A percentile compares a stretch with the other conserved stretches of the same genome.
phyloP scores from a whole-genome alignment of 2,797 vertebrate genomes.

The Pempheris klunzingeri region DNA sequence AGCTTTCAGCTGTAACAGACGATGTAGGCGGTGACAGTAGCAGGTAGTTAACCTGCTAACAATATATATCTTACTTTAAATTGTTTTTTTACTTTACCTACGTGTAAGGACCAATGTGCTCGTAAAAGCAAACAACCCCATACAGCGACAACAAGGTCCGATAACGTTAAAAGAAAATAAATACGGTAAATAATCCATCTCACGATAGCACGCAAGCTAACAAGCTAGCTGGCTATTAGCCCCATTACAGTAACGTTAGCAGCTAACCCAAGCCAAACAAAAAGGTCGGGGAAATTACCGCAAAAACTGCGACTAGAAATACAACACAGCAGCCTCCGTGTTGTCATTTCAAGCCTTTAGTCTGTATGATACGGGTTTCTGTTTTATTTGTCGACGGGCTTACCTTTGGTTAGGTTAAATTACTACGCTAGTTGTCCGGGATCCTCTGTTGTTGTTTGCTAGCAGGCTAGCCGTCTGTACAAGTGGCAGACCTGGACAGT shows the following conservation, averaged over 20 bases:
- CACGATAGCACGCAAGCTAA: constrained; percentile 48
- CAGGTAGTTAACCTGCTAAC: constrained; percentile 67
- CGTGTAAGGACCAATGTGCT: rapidly evolving
- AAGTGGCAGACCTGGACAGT: constrained; percentile 2
- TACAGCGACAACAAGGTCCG: background rate
- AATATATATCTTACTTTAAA: constrained; percentile 18
- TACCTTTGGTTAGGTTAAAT: constrained; percentile 67
- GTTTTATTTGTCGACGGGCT: constrained; percentile 24
- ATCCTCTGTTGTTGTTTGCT: constrained; percentile 81
- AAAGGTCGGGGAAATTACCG: constrained; percentile 51
- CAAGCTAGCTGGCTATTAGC: constrained; percentile 55
- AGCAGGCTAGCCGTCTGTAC: constrained; percentile 56
- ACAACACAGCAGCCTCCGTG: rapidly evolving
- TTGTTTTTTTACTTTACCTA: background rate
- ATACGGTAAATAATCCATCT: constrained; percentile 37
- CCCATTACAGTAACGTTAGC: constrained; percentile 44
- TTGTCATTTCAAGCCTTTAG: background rate
- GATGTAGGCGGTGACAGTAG: constrained; percentile 46
- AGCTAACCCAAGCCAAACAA: constrained; percentile 65
- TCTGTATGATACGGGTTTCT: rapidly evolving
- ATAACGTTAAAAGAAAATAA: background rate
- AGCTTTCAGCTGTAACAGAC: background rate
- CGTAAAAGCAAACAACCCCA: background rate
- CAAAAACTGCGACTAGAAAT: background rate
- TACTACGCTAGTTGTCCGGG: constrained; percentile 61